A percentile compares a stretch with the other conserved stretches of the same genome.
These are phyloP conservation scores for Donacobius atricapilla DNA, from an alignment of 2,113 vertebrate genomes.

Conservation along the genomic window DNA sequence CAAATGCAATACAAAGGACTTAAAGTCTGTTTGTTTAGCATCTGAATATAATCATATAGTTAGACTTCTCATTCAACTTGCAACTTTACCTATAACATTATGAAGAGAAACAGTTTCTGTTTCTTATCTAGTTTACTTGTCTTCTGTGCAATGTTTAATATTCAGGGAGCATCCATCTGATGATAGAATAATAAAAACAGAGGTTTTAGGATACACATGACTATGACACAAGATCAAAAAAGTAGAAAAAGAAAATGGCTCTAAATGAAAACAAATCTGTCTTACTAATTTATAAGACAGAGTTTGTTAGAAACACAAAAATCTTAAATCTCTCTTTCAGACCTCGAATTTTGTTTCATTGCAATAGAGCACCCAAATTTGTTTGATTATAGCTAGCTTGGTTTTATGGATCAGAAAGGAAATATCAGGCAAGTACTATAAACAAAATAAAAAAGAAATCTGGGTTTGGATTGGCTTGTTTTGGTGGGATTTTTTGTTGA, in stretches of 20 bases:
- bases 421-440: neutral
- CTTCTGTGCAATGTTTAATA: neutral
- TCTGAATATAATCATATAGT: neutral
- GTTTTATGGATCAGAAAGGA: neutral
- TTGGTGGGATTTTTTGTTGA: neutral
- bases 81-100: neutral
- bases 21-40: neutral
- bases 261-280: neutral
- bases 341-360: neutral
- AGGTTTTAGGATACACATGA: neutral
- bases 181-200: neutral
- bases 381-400: neutral
- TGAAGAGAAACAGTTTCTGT: neutral
- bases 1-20: neutral
- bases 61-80: slow-evolving; percentile 2
- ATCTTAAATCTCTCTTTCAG: neutral
- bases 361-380: neutral
- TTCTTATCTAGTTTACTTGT: neutral
- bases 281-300: neutral
- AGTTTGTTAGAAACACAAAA: neutral
- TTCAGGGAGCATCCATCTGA: neutral
- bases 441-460: fast-evolving
- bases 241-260: neutral
- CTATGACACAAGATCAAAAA: neutral
- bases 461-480: neutral